These are phyloP conservation scores for Mormoops blainvillei DNA, from an alignment of 2,113 vertebrate species.

Conservation along the genomic window DNA sequence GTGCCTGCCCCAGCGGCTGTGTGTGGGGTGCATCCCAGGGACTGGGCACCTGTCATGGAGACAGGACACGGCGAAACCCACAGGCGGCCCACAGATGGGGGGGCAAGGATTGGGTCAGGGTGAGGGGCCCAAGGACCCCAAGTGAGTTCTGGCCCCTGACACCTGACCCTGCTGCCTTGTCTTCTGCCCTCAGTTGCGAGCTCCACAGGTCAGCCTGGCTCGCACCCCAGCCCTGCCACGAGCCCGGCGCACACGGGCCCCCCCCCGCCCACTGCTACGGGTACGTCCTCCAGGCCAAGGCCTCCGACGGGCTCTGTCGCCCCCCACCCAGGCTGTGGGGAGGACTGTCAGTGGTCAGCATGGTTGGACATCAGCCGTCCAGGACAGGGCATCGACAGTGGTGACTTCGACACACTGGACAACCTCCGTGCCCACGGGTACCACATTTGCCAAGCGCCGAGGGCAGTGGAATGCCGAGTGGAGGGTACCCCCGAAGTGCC, in stretches of 20 bases:
- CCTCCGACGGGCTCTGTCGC: accelerated
- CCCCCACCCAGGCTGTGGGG: conserved; percentile 6
- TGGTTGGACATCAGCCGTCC: conserved; percentile 80
- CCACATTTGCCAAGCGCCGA: conserved; percentile 73
- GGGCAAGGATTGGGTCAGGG: accelerated
- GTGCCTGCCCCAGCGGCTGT: accelerated
- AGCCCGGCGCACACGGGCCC: accelerated
- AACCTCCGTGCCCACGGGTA: conserved; percentile 79
- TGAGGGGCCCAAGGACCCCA: accelerated
- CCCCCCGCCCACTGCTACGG: accelerated
- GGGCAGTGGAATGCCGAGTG: conserved; percentile 77
- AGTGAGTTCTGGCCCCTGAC: accelerated
- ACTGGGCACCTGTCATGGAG: accelerated
- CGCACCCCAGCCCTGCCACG: accelerated
- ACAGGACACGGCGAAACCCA: background rate
- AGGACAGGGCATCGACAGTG: conserved; percentile 64
- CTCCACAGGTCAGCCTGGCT: accelerated
- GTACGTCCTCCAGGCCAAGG: accelerated
- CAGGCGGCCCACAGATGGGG: background rate
- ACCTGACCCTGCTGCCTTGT: background rate
- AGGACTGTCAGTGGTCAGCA: conserved; percentile 77
- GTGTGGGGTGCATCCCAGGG: accelerated
- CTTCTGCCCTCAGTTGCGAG: background rate
- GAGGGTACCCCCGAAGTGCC: conserved; percentile 69
- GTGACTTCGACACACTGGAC: conserved; percentile 83